phyloP scores from a whole-genome alignment of 2,888 invertebrate species.

The Lepeophtheirus nordmannii region DNA sequence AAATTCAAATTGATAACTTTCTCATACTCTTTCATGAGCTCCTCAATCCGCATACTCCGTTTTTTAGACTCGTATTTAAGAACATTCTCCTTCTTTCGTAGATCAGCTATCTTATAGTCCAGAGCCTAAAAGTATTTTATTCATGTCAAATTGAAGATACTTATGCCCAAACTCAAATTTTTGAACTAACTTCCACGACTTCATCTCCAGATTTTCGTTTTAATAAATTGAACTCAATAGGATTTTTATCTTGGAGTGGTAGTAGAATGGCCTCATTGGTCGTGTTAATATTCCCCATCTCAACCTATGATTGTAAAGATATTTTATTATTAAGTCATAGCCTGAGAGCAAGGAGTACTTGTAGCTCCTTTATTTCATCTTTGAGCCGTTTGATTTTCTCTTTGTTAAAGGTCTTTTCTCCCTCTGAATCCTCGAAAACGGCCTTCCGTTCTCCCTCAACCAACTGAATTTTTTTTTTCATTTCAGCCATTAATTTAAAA shows the following conservation, averaged over 20 bases:
- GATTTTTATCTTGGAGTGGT: background rate
- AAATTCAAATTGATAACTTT: slow-evolving; percentile 12
- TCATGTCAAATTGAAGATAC: background rate
- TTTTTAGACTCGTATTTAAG: slow-evolving; percentile 1
- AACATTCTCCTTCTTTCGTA: slow-evolving; percentile 12
- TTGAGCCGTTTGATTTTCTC: slow-evolving; percentile 18
- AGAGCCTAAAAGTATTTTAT: slow-evolving; percentile 8
- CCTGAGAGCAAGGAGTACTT: background rate
- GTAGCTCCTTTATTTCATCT: slow-evolving; percentile 14
- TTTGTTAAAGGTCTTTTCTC: slow-evolving; percentile 16
- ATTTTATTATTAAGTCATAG: background rate
- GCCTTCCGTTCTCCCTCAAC: slow-evolving; percentile 24
- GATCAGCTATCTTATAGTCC: slow-evolving; percentile 21
- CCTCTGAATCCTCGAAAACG: slow-evolving; percentile 23
- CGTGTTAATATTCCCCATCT: slow-evolving; percentile 6
- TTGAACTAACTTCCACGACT: slow-evolving; percentile 9
- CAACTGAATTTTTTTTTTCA: slow-evolving; percentile 23
- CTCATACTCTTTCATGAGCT: slow-evolving; percentile 20
- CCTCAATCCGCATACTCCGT: background rate
- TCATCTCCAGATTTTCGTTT: slow-evolving; percentile 15
- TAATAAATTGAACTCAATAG: slow-evolving; percentile 3
- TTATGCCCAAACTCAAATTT: background rate
- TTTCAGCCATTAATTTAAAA: slow-evolving; percentile 22
- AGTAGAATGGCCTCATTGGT: slow-evolving; percentile 8
- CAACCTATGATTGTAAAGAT: background rate